Evolutionary conservation across 1,140 invertebrate species (phyloP).

Genomic region (Charaxes varanes): DNA sequence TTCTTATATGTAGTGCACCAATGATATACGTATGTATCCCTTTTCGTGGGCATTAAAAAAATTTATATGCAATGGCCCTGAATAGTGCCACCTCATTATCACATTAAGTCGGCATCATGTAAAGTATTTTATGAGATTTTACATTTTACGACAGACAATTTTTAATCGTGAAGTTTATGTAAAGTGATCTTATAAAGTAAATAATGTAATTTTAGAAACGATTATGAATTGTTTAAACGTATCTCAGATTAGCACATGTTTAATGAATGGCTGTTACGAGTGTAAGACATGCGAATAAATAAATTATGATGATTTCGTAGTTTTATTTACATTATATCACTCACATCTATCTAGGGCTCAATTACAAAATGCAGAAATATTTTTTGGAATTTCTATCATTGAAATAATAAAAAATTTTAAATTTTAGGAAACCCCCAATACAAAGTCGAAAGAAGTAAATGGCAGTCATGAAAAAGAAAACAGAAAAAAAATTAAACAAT

Average conservation of each 20-base stretch:
- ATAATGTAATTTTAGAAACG: background rate
- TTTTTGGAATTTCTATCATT: background rate
- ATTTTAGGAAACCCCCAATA: no score
- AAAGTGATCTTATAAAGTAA: background rate
- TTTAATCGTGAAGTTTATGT: no score
- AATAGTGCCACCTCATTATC: no score
- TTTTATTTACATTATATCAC: constrained; percentile 5
- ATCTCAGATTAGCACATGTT: constrained; percentile 8
- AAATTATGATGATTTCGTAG: constrained; percentile 23
- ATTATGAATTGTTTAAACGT: constrained; percentile 12
- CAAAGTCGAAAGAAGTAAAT: no score
- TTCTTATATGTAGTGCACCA: no score
- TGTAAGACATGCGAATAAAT: constrained; percentile 31
- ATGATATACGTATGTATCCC: no score
- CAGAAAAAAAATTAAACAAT: constrained; percentile 11
- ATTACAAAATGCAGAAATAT: background rate
- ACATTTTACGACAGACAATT: no score
- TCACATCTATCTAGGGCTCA: background rate
- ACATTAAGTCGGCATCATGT: no score
- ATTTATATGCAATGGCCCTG: no score
- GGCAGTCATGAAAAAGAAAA: no score
- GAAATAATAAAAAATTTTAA: constrained; percentile 7
- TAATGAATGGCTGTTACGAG: constrained; percentile 32
- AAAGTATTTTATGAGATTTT: no score
- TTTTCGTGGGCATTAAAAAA: no score